phyloP scores from a whole-genome alignment of 2,888 invertebrate genomes.

The Mythimna impura region DNA sequence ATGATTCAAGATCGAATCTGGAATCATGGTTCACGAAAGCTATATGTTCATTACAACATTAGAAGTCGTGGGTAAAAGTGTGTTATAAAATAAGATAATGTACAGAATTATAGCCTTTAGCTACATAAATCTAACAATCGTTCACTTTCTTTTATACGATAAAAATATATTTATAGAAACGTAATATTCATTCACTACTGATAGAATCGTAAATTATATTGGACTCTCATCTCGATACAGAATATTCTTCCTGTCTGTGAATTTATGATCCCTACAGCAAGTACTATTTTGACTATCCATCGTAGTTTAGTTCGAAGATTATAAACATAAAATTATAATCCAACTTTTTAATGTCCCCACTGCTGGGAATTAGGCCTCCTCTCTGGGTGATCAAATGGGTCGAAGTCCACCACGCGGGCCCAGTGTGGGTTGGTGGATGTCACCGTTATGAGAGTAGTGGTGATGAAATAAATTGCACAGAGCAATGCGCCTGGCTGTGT shows the following conservation, averaged over 20 bases:
- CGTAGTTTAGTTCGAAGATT: too few species aligned
- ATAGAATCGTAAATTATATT: conserved; percentile 7
- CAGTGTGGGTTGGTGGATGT: too few species aligned
- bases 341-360: too few species aligned
- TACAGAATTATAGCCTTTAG: conserved; percentile 42
- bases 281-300: neutral
- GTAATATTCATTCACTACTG: conserved; percentile 20
- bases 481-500: too few species aligned
- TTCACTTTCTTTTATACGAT: conserved; percentile 55
- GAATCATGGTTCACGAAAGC: conserved; percentile 28
- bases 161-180: conserved; percentile 40
- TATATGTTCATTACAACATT: conserved; percentile 26
- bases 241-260: neutral
- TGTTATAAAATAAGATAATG: conserved; percentile 46
- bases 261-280: neutral
- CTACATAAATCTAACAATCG: conserved; percentile 54
- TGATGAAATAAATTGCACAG: too few species aligned
- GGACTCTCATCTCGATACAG: neutral
- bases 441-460: too few species aligned
- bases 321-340: too few species aligned
- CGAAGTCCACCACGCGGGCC: too few species aligned
- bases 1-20: conserved; percentile 12
- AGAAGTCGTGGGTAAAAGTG: conserved; percentile 46
- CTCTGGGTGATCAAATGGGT: too few species aligned
- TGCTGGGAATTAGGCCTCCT: too few species aligned